Base-by-base conservation (phyloP, 2,797 vertebrate genomes). In the Ambastaia sidthimunki region DNA sequence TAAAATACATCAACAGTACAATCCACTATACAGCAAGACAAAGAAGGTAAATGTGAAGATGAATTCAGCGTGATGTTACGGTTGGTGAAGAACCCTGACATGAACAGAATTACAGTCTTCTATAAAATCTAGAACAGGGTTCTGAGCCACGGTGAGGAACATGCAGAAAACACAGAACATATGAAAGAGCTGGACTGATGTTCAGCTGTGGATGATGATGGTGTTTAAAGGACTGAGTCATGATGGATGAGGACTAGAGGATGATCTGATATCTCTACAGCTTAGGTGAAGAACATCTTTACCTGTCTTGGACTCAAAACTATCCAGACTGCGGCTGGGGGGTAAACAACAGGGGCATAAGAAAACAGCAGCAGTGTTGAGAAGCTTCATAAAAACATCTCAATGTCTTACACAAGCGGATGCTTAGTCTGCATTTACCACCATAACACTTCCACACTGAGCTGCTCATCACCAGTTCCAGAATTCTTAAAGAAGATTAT, bases 261-360 rank as follows among this genome's bases (percentile, higher is more conserved):
- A 77, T 78, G 28, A 69, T 86, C 88, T 85, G 57, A 83, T 50
- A 63, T 86, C 80, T 87, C 84, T 81, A 74, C 77, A 70, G 31
- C 85, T 72, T 83, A 73, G 85, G 76, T 77, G 67, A 83, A 87
- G 71, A 85, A 80, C 70, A 70, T 78, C 3, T 86, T 95, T 95
- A 95, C 94, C 94, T 95, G 93, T 91, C 87, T 90, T 93, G 76
- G 93, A 91, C 86, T 93, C 93, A 93, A 94, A 95, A 91, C 93
- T 95, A 92, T 94, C 93, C 94, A 94, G 90, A 93, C 93, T 94
- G 92, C 89, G 93, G 92, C 93, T 94, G 86, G 82, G 79, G 74
- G 34, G 34, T 31, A 52, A 89, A 90, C 89, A 87, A 91, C 85
- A 93, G 21, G 3, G 34, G 54, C 15, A 54, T 73, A 85, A 92